phyloP scores from a whole-genome alignment of 2,113 vertebrate species.

The Monopterus albus region DNA sequence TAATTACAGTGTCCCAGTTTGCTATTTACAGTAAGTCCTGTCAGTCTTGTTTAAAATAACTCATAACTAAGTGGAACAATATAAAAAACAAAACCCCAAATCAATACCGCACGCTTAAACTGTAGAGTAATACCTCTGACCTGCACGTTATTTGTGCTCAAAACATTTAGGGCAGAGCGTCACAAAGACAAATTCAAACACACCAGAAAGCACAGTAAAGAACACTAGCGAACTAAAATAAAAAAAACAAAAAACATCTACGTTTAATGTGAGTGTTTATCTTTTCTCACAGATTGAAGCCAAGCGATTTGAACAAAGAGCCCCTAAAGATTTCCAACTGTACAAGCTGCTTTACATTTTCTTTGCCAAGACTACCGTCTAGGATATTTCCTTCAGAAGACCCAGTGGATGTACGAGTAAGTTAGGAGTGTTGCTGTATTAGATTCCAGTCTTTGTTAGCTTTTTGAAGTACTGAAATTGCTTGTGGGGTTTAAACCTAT shows the following conservation, averaged over 20 bases:
- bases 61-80: no score
- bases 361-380: constrained; percentile 76
- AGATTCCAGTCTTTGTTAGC: not conserved
- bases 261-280: constrained; percentile 4
- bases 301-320: constrained; percentile 50
- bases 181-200: no score
- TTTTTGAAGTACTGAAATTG: not conserved
- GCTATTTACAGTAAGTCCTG: no score
- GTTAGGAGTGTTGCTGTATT: not conserved
- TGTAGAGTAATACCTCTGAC: no score
- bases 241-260: not conserved
- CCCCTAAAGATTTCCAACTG: constrained; percentile 64
- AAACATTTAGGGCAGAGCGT: no score
- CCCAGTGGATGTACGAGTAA: constrained; percentile 60
- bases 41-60: no score
- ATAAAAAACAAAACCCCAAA: no score
- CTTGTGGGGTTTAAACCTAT: not conserved
- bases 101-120: no score
- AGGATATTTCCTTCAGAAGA: constrained; percentile 11
- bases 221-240: no score
- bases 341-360: constrained; percentile 82
- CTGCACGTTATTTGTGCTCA: no score
- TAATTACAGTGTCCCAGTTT: no score
- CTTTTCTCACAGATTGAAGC: constrained; percentile 58
- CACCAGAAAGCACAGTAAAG: no score